Conservation (phyloP, 2,888 invertebrate species). For the Leptinotarsa juncta region DNA sequence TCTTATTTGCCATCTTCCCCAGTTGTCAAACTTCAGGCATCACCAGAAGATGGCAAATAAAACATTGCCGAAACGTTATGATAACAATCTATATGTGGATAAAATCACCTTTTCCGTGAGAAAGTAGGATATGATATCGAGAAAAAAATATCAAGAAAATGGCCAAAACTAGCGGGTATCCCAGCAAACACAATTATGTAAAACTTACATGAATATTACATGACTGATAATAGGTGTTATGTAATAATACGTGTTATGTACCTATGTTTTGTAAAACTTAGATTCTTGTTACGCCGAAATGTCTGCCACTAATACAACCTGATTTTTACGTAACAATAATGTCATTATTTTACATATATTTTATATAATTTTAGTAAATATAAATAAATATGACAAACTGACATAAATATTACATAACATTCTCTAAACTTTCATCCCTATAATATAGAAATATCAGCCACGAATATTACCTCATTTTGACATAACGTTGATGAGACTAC, state of each 20-base stretch:
- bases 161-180: no score
- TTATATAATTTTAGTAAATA: background rate
- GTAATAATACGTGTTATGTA: background rate
- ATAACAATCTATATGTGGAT: no score
- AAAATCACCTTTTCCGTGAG: no score
- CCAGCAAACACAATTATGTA: constrained; percentile 11
- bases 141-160: no score
- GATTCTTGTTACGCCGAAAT: background rate
- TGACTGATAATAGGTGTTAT: background rate
- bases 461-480: background rate
- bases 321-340: background rate
- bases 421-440: background rate
- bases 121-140: no score
- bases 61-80: no score
- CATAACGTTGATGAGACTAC: background rate
- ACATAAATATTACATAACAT: constrained; percentile 6
- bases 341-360: background rate
- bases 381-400: background rate
- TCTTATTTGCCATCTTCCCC: no score
- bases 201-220: background rate
- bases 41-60: no score
- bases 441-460: background rate
- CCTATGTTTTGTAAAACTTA: constrained; percentile 1
- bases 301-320: background rate
- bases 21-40: no score